Base-by-base conservation (phyloP, 2,888 invertebrate species). In the Mimumesa dahlbomi region DNA sequence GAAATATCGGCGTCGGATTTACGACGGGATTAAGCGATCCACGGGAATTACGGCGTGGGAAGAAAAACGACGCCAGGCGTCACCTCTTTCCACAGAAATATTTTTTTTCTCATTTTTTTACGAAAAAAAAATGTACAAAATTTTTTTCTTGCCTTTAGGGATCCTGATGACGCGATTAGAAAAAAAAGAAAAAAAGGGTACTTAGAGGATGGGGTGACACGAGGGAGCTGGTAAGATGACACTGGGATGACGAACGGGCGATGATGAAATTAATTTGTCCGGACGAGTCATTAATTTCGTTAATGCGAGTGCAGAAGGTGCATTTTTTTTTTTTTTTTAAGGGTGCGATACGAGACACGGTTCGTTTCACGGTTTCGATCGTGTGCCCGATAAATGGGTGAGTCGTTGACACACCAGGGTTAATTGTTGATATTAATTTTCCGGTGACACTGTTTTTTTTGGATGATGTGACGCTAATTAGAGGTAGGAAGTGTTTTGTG, bases 1-100 rank as follows among this genome's bases (percentile, higher is more conserved):
- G 54, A 54, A 68, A 54, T 58, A 62, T n/a, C n/a, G 57, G 38
- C 54, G 71, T 43, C 57, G 64, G 73, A 75, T 76, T 76, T 75
- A 76, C 48, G 65, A 45, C 25, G 53, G 57, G 71, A 74, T 77
- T 74, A 71, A 77, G 40, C 76, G 56, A 46, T 38, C 34, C 46
- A 21, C 31, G 48, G 38, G 63, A 59, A 68, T 45, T 52, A 46
- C 38, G 73, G n/a, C 59, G 77, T 76, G 70, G 70, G 73, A 67
- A 71, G 70, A 64, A 49, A 62, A 62, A 46, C 42, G 58, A 58
- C 21, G 45, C 19, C 13, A 11, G 38, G 50, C 38, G 54, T 43
- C 48, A 50, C 54, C 46, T 34, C 22, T 38, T 43, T 56, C 43
- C 36, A 14, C 49, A 14, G 14, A 13, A 43, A 18, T 46, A 18